Evolutionary conservation across 2,797 vertebrate genomes (phyloP), one percentile per base, ranked within the genome.

Genomic region (Hoplostethus atlanticus): DNA sequence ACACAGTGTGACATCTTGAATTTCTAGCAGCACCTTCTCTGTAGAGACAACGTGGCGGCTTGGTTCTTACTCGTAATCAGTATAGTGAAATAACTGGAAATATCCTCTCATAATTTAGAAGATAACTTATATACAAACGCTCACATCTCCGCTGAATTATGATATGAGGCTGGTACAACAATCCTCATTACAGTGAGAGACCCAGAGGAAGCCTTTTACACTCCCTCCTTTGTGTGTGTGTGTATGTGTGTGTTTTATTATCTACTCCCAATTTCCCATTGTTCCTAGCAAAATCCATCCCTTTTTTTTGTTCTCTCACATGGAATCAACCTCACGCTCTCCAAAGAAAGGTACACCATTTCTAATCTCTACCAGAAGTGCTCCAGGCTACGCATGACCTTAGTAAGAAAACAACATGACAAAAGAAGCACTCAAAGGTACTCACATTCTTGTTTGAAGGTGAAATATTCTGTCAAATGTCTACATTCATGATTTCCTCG

Each of bases 401-500:
- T 64, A 57, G 7, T 31, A 65, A 62, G 34, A 68, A 36, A 46
- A 42, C 40, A 57, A 67, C 54, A 59, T 54, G 48, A 52, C 10
- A 38, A 31, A 21, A 40, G n/a, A 17, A 56, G 77, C 34, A 68
- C 17, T 52, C 15, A n/a, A 8, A 50, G 11, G 40, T 92, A 95
- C 95, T 96, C 83, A 96, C 95, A 96, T 95, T 96, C 95, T 94
- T 96, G 95, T 95, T 96, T 96, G 94, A 96, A 96, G 90, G 95
- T 96, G 93, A 96, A 96, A 93, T 96, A 96, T 92, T 96, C 95
- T 93, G 95, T 96, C 94, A 96, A 94, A 94, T 96, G 95, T 94
- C 95, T 95, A 94, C 95, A 96, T 95, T 96, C 95, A 92, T 96
- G 95, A 87, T 96, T 96, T 94, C 95, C 95, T 92, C 95, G 92